Base-by-base conservation (phyloP, 2,113 vertebrate genomes). In the Lathamus discolor region DNA sequence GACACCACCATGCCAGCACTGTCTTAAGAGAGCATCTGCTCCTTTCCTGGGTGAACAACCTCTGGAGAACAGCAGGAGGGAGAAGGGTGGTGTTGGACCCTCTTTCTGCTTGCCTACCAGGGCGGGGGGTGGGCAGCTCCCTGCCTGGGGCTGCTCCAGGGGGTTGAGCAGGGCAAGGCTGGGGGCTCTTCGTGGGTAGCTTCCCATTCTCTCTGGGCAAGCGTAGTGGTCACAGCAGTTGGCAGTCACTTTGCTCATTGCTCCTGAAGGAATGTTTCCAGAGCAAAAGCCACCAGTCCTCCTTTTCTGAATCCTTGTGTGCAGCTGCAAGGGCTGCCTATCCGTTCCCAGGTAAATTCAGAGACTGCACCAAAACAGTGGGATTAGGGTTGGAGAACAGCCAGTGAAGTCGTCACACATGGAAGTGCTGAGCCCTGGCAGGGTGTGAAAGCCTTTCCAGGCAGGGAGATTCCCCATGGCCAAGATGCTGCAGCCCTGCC, bases 161-260 rank as follows among this genome's bases (percentile, higher is more conserved):
- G 10, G 16, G 4, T 17, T 52, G 43, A 66, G 43, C 41, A 24
- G 66, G 54, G 25, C 43, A 81, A 8, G 64, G 66, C 57, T 64
- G 76, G 62, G n/a, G 27, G n/a, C 9, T 37, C 28, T n/a, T 1
- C 1, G 13, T 62, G 37, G 19, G 31, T 9, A 3, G 9, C 31
- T 59, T 46, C 24, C 43, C 10, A 7, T 59, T 64, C 24, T 5
- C 2, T 17, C 22, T 0, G 3, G 17, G 28, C 0, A 7, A 37
- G 23, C 0, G 11, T 6, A 4, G 44, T 4, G 9, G n/a, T 39
- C 4, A 1, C 73, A 64, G 57, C 54, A 11, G 49, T 61, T 5
- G 11, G 39, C 14, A 5, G 17, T 37, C 49, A 9, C 48, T 2
- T 13, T 59, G 61, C 54, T 82, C 29, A 0, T 27, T 46, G 74